A percentile compares a stretch with the other conserved stretches of the same genome.
Evolutionary conservation across 2,888 invertebrate genomes (phyloP).

Genomic region (Drosophila subquinaria): DNA sequence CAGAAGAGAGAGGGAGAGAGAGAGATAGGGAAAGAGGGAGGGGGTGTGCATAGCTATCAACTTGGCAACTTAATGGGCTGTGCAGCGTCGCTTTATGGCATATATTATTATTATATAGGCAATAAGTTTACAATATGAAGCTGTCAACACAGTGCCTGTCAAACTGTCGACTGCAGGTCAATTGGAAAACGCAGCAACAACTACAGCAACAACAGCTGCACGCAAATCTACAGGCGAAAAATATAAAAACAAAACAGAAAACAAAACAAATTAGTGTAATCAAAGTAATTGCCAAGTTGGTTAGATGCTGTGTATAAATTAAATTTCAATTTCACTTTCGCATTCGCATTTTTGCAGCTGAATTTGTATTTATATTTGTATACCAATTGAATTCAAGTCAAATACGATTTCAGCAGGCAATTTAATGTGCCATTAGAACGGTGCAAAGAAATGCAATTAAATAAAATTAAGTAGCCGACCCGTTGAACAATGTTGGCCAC

Average conservation of each 20-base stretch:
- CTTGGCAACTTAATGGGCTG: conserved; percentile 68
- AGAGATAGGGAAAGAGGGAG: background rate
- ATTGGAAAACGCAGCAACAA: conserved; percentile 12
- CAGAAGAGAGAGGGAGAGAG: background rate
- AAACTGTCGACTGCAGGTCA: conserved; percentile 44
- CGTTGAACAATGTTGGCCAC: conserved; percentile 27
- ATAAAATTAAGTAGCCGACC: conserved; percentile 63
- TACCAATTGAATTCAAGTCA: conserved; percentile 33
- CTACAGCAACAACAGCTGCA: background rate
- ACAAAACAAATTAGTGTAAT: conserved; percentile 61
- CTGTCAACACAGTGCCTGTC: conserved; percentile 58
- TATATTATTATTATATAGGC: conserved; percentile 25
- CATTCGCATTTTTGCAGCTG: conserved; percentile 30
- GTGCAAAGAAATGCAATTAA: conserved; percentile 39
- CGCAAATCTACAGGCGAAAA: conserved; percentile 20
- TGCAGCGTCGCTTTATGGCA: conserved; percentile 58
- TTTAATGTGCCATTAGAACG: conserved; percentile 30
- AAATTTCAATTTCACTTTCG: conserved; percentile 23
- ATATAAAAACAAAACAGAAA: conserved; percentile 3
- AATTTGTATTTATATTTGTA: conserved; percentile 29
- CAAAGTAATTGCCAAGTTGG: conserved; percentile 49
- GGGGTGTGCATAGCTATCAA: conserved; percentile 52
- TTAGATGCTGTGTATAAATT: conserved; percentile 27
- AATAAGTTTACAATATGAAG: conserved; percentile 28
- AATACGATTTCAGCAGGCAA: conserved; percentile 21